These are phyloP conservation scores for Thymelicus acteon DNA, from an alignment of 2,888 invertebrate genomes.

Conservation along the genomic window DNA sequence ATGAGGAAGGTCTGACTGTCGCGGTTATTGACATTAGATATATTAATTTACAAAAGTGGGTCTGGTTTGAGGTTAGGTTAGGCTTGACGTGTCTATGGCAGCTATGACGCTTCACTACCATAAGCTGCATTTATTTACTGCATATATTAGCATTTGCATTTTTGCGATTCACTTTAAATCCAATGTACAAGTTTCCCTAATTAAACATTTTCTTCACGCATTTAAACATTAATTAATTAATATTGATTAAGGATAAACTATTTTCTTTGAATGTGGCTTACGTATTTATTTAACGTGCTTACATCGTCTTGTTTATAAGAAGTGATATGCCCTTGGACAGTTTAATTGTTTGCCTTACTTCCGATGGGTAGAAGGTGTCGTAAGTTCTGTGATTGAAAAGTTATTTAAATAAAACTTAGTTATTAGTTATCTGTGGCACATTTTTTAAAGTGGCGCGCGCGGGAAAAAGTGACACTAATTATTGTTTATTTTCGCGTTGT, in stretches of 20 bases:
- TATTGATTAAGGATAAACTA: conserved; percentile 16
- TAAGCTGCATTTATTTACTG: no score
- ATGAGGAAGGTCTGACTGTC: no score
- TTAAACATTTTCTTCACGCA: conserved; percentile 20
- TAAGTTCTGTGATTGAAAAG: conserved; percentile 1
- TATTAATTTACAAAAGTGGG: no score
- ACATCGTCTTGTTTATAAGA: conserved; percentile 16
- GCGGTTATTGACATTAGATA: no score
- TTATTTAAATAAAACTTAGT: background rate
- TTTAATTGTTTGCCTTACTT: conserved; percentile 14
- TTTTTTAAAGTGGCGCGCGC: conserved; percentile 3
- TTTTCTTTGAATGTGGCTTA: conserved; percentile 11
- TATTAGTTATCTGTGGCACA: conserved; percentile 4
- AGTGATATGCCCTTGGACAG: background rate
- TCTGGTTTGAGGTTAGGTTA: no score
- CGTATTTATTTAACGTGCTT: conserved; percentile 3
- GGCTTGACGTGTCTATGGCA: no score
- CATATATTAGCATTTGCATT: no score
- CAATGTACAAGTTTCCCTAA: conserved; percentile 6
- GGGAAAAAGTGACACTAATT: background rate
- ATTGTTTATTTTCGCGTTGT: background rate
- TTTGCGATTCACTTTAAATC: background rate
- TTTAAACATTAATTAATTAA: conserved; percentile 13
- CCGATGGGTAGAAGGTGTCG: conserved; percentile 13
- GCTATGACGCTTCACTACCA: no score